Percentiles rank a stretch among this genome's conserved stretches.
phyloP scores from a whole-genome alignment of 2,797 vertebrate genomes.

The Lophotriccus pileatus region DNA sequence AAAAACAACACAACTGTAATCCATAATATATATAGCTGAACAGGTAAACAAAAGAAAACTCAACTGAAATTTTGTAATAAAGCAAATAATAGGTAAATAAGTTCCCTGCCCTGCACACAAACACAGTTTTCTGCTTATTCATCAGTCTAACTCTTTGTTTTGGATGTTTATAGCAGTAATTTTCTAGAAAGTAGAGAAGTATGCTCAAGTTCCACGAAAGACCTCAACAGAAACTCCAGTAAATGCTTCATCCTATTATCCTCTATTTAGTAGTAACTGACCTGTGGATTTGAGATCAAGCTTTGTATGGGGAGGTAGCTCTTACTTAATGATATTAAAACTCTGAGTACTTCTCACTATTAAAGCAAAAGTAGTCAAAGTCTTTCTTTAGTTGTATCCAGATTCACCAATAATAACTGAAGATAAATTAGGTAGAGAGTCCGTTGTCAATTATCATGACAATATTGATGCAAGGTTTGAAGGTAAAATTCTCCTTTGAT shows the following conservation, averaged over 20 bases:
- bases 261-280: neutral
- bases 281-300: neutral
- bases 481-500: neutral
- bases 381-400: neutral
- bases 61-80: neutral
- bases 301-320: neutral
- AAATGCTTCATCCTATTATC: neutral
- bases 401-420: neutral
- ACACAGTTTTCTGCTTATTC: neutral
- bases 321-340: neutral
- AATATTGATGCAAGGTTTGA: neutral
- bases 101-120: neutral
- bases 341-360: neutral
- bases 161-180: neutral
- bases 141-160: constrained; percentile 41
- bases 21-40: neutral
- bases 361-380: neutral
- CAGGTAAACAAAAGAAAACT: neutral
- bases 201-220: neutral
- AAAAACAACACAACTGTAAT: neutral
- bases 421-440: neutral
- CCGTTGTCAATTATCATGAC: neutral
- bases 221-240: neutral
- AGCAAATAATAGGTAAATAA: neutral
- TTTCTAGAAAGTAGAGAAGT: neutral